Base-by-base conservation (phyloP, 2,113 vertebrate genomes). In the Cheirogaleus medius region DNA sequence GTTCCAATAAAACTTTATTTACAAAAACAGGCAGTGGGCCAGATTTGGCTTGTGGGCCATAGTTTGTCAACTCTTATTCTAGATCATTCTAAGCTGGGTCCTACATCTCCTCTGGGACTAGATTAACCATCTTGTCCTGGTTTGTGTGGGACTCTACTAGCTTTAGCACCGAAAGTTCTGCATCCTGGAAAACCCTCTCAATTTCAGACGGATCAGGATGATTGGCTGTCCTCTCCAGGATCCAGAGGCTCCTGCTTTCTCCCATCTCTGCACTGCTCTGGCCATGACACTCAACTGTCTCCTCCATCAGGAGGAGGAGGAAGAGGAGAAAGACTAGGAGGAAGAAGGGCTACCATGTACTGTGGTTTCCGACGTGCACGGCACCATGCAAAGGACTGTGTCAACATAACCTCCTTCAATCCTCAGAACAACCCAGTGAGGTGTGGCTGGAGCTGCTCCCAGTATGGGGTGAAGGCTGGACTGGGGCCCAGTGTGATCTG, bases 1-100 rank as follows among this genome's bases (percentile, higher is more conserved):
- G 64, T 88, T 37, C 47, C 90, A 56, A 81, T 64, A 95, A 87
- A 81, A 74, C 49, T 80, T 85, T 32, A 80, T 77, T 93, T 63
- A 85, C 39, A 58, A 54, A 73, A 66, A 15, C 25, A 69, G 71
- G 5, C 32, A 23, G 18, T 4, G 42, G 47, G 34, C 39, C 29
- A 4, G 44, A 47, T 32, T 47, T 76, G 14, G 44, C 69, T 76
- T 76, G 42, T 76, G 27, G 42, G 52, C 34, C 52, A 1, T 8
- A 0, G 25, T 37, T 49, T 58, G 20, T 71, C 23, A 8, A 5
- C 66, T 54, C 34, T 32, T 76, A 58, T 56, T 78, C 47, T 69
- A 13, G 54, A 39, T 49, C 71, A 23, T n/a, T 74, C 77, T 29
- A 12, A 39, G 56, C 44, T 23, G 47, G 49, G 68, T 64, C 60